Conservation (phyloP, 2,888 invertebrate genomes). For the Pachydiplax longipennis region DNA sequence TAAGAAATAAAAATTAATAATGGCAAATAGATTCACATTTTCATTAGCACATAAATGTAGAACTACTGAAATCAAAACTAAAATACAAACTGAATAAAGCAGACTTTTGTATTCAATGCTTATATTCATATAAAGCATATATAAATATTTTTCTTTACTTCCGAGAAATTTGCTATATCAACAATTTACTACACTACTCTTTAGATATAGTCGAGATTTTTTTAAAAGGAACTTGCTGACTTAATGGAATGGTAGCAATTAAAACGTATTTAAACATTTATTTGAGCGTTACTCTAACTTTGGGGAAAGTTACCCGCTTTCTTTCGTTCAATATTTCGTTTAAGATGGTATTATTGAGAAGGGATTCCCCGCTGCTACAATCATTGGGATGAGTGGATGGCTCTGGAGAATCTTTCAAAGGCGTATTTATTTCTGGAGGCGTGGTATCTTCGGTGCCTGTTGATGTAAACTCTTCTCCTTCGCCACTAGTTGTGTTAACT, state of each 20-base stretch:
- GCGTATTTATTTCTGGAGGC: neutral
- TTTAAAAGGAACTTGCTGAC: too few species aligned
- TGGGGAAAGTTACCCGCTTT: neutral
- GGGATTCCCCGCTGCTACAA: neutral
- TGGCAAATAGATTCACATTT: neutral
- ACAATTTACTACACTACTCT: too few species aligned
- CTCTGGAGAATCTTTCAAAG: constrained; percentile 17
- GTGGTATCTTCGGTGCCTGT: constrained; percentile 36
- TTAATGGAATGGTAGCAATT: too few species aligned
- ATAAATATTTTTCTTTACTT: too few species aligned
- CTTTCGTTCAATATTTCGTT: constrained; percentile 24
- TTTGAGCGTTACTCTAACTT: too few species aligned
- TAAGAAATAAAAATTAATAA: neutral
- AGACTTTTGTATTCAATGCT: too few species aligned
- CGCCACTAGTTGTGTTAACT: neutral
- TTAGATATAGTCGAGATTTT: too few species aligned
- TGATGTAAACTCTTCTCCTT: constrained; percentile 26
- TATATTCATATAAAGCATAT: too few species aligned
- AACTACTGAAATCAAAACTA: neutral
- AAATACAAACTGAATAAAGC: too few species aligned
- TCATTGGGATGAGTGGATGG: neutral
- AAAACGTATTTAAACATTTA: too few species aligned
- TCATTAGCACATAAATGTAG: neutral
- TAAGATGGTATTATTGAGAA: constrained; percentile 16
- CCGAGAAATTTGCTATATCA: too few species aligned